phyloP scores from a whole-genome alignment of 2,113 vertebrate species.

The Lepus americanus region DNA sequence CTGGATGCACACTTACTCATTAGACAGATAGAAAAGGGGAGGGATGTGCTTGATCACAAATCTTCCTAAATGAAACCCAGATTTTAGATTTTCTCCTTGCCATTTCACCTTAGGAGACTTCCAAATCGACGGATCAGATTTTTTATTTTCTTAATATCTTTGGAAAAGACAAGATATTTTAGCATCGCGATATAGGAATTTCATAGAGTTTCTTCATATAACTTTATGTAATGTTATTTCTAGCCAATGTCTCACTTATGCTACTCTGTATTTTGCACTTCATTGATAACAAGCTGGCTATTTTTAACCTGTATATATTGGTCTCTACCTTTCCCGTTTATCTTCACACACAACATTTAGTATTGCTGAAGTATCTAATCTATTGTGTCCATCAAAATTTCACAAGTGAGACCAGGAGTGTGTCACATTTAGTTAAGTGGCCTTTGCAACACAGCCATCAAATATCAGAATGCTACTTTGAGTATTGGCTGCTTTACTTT shows the following conservation, averaged over 20 bases:
- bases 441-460: too few species aligned
- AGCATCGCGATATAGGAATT: neutral
- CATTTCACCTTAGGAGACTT: neutral
- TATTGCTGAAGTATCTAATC: neutral
- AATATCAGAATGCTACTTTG: too few species aligned
- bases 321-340: neutral
- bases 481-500: too few species aligned
- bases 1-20: neutral
- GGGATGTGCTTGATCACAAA: neutral
- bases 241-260: neutral
- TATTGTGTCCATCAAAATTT: neutral
- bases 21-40: neutral
- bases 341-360: neutral
- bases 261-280: neutral
- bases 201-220: neutral
- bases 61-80: neutral
- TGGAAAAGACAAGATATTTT: neutral
- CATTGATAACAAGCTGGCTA: neutral
- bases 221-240: neutral
- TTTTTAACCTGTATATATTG: neutral
- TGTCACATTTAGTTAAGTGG: too few species aligned
- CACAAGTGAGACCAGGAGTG: neutral
- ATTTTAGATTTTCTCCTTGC: neutral
- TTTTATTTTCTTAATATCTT: neutral
- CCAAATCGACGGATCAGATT: neutral